Evolutionary conservation across 2,888 invertebrate species (phyloP), one percentile per base, ranked within the genome.

Genomic region (Megastigmus dorsalis): DNA sequence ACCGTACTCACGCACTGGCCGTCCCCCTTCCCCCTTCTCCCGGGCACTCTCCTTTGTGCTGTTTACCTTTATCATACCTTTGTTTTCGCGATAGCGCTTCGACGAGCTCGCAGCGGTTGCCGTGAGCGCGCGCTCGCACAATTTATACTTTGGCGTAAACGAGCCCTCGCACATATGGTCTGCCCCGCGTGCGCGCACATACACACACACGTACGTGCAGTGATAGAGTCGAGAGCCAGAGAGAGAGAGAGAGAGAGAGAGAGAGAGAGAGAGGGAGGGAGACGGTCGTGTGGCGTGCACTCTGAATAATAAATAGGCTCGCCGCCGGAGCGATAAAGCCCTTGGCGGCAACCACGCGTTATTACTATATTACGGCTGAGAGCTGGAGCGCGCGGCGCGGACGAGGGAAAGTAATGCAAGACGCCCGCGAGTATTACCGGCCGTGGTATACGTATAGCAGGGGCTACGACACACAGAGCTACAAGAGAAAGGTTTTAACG

Each of bases 281-380:
- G 36, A 41, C n/a, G 54, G 55, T 57, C 52, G 65, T 78, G 68
- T 20, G 20, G 78, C 76, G 79, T 77, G 76, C 78, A 77, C 75
- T 69, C 75, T 79, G 80, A 82, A 82, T 83, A 83, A 84, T 81
- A 81, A 81, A 82, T 80, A 80, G 15, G 26, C n/a, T n/a, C n/a
- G 9, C 15, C n/a, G 57, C 59, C 26, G 9, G 7, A 23, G 79
- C 80, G 82, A 82, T 81, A 83, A 82, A 80, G 80, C 80, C 73
- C 78, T 20, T 7, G n/a, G n/a, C n/a, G n/a, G 18, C 28, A n/a
- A 28, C 48, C 75, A 79, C 80, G 81, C 79, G 82, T 85, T 84
- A 84, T 85, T 85, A 81, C 82, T 80, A 80, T 81, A 81, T 82
- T 82, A 82, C 82, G 81, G 82, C 80, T 78, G 80, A 82, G 79